These are phyloP conservation scores for Cataglyphis altisquamis DNA, from an alignment of 2,888 invertebrate genomes.

Conservation along the genomic window DNA sequence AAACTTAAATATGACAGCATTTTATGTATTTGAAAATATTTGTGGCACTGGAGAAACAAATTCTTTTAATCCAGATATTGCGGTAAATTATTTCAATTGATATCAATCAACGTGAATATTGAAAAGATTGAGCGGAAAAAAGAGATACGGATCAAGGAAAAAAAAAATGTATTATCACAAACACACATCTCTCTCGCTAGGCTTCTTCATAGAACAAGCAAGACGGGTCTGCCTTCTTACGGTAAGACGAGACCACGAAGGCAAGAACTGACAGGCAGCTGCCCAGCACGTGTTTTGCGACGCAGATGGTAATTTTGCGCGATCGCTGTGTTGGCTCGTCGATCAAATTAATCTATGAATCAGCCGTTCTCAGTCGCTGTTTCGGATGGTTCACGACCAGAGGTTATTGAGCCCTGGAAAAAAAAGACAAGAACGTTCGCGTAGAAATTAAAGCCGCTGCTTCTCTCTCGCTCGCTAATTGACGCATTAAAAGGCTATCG, in stretches of 20 bases:
- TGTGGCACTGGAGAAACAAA: neutral
- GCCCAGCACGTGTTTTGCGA: conserved; percentile 1
- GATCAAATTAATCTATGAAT: conserved; percentile 43
- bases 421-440: neutral
- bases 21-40: neutral
- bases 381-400: conserved; percentile 22
- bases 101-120: neutral
- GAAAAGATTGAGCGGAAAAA: neutral
- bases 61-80: neutral
- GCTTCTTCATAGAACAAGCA: conserved; percentile 18
- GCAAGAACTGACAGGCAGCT: conserved; percentile 37
- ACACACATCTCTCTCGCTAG: neutral
- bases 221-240: conserved; percentile 20
- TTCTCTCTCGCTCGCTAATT: neutral
- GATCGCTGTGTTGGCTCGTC: conserved; percentile 27
- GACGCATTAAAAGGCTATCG: conserved; percentile 30
- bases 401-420: neutral
- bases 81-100: neutral
- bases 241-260: conserved; percentile 12
- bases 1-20: neutral
- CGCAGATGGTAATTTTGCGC: conserved; percentile 33
- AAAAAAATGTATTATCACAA: conserved; percentile 19
- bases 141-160: neutral
- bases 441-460: neutral
- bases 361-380: neutral